Evolutionary conservation across 2,888 invertebrate species (phyloP), one percentile per base, ranked within the genome.

Genomic region (Temnothorax rugatulus): DNA sequence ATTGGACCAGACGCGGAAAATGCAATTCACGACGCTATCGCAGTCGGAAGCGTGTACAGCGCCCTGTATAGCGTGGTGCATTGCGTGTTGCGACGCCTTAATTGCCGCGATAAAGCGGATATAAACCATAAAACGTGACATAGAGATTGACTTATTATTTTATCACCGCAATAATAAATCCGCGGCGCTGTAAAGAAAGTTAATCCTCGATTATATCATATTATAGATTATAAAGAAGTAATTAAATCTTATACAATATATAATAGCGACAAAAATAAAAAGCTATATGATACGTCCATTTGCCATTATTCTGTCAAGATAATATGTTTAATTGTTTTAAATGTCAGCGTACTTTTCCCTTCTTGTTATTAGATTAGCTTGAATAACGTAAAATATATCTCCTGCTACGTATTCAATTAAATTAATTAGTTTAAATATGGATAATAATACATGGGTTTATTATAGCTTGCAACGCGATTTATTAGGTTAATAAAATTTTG

Each of bases 101-200:
- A 86, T 86, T 83, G 77, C 77, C 29, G 18, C 66, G 86, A 86
- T 86, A 85, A 86, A 86, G 64, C 68, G 63, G 50, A 71, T 25
- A 54, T 44, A 25, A 44, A 47, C 68, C 44, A 38, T 86, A 86
- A 83, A 86, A 52, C 73, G 54, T 66, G 77, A 82, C 82, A 77
- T 52, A 41, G 61, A 83, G 73, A 86, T 86, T 83, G 66, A 69
- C 83, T 73, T 63, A 61, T 85, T 74, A 82, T 79, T 86, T 86
- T 79, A 79, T 85, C 77, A 71, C 41, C 47, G 21, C 66, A 29
- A 29, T 18, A 47, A 66, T 47, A 63, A 73, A 54, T 54, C 9
- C 21, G 59, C 25, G 18, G 4, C 21, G 34, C 21, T 11, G 15
- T 59, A 13, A 21, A 47, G 34, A 69, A 59, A 68, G 25, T 76